phyloP scores from a whole-genome alignment of 2,888 invertebrate species.

The Scelioninae gen. 2 region DNA sequence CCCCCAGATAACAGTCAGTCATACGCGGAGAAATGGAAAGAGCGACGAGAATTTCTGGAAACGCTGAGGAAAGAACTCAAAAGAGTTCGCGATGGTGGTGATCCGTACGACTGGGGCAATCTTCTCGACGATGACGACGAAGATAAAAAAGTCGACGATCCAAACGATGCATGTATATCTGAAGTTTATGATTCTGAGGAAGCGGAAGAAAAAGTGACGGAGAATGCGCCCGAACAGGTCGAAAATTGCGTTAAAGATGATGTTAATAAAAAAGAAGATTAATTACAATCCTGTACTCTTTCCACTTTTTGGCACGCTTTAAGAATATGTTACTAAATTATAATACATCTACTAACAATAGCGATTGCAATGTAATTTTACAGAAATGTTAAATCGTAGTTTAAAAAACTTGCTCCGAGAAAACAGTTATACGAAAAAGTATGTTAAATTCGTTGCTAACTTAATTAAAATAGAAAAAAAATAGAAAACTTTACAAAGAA shows the following conservation, averaged over 20 bases:
- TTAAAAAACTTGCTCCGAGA: too few relatives aligned
- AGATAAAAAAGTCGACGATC: slow-evolving; percentile 73
- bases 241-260: slow-evolving; percentile 12
- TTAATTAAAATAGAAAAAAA: too few relatives aligned
- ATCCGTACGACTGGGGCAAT: slow-evolving; percentile 70
- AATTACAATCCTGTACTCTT: neutral
- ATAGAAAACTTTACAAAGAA: too few relatives aligned
- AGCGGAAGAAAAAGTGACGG: slow-evolving; percentile 2
- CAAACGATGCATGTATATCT: slow-evolving; percentile 16
- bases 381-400: too few relatives aligned
- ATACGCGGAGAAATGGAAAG: slow-evolving; percentile 67
- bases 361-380: neutral
- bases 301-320: neutral
- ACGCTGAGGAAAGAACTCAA: slow-evolving; percentile 72
- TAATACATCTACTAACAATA: neutral
- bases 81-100: slow-evolving; percentile 69
- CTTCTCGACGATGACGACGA: slow-evolving; percentile 69
- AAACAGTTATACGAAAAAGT: too few relatives aligned
- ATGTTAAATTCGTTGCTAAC: too few relatives aligned
- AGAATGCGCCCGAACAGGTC: slow-evolving; percentile 2
- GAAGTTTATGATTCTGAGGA: slow-evolving; percentile 14
- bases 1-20: slow-evolving; percentile 41
- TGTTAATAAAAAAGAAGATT: slow-evolving; percentile 40
- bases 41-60: slow-evolving; percentile 71
- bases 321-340: neutral